Evolutionary conservation across 2,797 vertebrate genomes (phyloP), one percentile per base, ranked within the genome.

Genomic region (Merluccius polli): DNA sequence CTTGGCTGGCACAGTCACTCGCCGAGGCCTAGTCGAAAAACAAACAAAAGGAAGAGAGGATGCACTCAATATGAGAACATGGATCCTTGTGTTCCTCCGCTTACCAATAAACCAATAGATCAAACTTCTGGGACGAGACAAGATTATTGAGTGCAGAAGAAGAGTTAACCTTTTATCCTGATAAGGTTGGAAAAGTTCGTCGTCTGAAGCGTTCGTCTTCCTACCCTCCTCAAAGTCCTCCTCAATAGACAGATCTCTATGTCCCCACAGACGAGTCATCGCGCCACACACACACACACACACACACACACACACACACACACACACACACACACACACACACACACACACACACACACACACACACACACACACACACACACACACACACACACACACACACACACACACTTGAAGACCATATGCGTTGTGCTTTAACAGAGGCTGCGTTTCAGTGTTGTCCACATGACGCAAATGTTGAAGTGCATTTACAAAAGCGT

Each of bases 161-260:
- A 31, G 31, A 32, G 67, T 21, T 69, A 15, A 98, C 97, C 93
- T 94, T 82, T 95, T 96, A 18, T 94, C 93, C 0, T 93, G 80
- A 75, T 90, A 92, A 0, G 95, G 93, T 82, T 96, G 92, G 0
- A 95, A 95, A 81, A 94, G 84, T 76, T 96, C 96, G 0, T 97
- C 96, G 0, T 89, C 88, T n/a, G 85, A 15, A 90, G 95, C 9
- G 89, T 91, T 31, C 84, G 27, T 1, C 83, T 90, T 94, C 76
- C 92, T 90, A 8, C 68, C 79, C 77, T 89, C 93, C 48, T 95
- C 95, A 27, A 87, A 86, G 0, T 92, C 96, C 0, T 95, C 96
- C 0, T 91, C 92, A 0, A 85, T 89, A 71, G 93, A 89, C 79
- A 91, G 82, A 63, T 93, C 94, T 87, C 97, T 98, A 84, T 70